Evolutionary conservation across 2,888 invertebrate genomes (phyloP).

Genomic region (Acanthosoma haemorrhoidale): DNA sequence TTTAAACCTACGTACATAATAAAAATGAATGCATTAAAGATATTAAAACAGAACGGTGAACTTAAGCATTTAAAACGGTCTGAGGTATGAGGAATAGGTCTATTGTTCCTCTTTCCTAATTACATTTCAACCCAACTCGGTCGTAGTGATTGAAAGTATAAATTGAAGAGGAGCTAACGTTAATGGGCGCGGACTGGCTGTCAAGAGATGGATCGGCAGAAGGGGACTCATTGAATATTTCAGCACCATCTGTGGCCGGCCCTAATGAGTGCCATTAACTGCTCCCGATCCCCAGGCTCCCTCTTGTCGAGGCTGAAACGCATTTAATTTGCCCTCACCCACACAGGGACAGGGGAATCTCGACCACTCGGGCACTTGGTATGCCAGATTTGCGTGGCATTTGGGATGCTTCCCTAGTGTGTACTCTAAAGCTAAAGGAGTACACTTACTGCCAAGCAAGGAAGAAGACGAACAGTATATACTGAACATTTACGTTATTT

Average conservation of each 20-base stretch:
- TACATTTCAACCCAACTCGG: too few relatives aligned
- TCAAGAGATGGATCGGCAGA: neutral
- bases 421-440: neutral
- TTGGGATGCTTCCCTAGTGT: neutral
- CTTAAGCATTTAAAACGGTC: too few relatives aligned
- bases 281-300: neutral
- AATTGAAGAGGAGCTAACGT: too few relatives aligned
- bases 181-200: too few relatives aligned
- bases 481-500: too few relatives aligned
- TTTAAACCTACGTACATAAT: too few relatives aligned
- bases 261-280: slow-evolving; percentile 19
- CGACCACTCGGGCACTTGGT: neutral
- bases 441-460: rapidly evolving
- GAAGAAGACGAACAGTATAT: too few relatives aligned
- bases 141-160: too few relatives aligned
- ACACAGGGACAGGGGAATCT: neutral
- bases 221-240: slow-evolving; percentile 15
- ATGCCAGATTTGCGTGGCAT: neutral
- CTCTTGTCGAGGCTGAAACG: neutral
- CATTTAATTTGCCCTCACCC: slow-evolving; percentile 8
- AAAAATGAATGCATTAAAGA: too few relatives aligned
- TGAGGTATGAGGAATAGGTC: too few relatives aligned
- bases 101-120: too few relatives aligned
- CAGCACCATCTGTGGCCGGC: slow-evolving; percentile 20
- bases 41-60: too few relatives aligned